Conservation (phyloP, 2,113 vertebrate species). For the Prochilodus magdalenae region DNA sequence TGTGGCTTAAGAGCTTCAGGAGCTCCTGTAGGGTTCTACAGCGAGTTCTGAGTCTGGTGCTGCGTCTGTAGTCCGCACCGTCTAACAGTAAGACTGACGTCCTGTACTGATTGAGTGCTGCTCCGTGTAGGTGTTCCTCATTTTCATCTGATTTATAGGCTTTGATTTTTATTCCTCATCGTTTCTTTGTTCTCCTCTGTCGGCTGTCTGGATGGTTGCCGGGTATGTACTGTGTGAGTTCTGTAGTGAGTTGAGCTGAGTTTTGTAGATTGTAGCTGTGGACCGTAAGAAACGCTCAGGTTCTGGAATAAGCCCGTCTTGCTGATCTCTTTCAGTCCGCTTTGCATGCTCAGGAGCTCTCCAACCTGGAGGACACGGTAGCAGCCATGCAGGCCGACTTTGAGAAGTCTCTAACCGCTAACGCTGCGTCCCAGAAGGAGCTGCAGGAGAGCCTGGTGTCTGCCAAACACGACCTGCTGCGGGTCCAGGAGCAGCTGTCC, state of each 20-base stretch:
- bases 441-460: conserved; percentile 88
- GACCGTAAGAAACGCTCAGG: not conserved
- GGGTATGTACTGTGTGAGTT: conserved; percentile 62
- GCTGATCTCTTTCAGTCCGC: conserved; percentile 67
- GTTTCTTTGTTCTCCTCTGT: conserved; percentile 51
- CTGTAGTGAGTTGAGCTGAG: not conserved
- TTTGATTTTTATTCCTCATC: conserved; percentile 32
- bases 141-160: not conserved
- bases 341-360: conserved; percentile 79
- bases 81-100: not conserved
- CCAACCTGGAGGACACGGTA: conserved; percentile 86
- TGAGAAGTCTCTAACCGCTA: conserved; percentile 84
- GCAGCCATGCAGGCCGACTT: conserved; percentile 86
- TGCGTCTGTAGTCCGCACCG: not conserved
- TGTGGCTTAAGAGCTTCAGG: too few relatives aligned
- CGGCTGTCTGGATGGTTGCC: conserved; percentile 58
- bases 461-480: conserved; percentile 90
- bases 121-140: not conserved
- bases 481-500: conserved; percentile 88
- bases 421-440: conserved; percentile 83
- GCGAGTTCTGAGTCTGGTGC: too few relatives aligned
- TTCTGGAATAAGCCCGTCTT: not conserved
- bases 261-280: not conserved
- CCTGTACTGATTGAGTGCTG: not conserved
- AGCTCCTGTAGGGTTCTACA: too few relatives aligned